These are phyloP conservation scores for Notothenia coriiceps DNA, from an alignment of 2,113 vertebrate species.

Conservation along the genomic window DNA sequence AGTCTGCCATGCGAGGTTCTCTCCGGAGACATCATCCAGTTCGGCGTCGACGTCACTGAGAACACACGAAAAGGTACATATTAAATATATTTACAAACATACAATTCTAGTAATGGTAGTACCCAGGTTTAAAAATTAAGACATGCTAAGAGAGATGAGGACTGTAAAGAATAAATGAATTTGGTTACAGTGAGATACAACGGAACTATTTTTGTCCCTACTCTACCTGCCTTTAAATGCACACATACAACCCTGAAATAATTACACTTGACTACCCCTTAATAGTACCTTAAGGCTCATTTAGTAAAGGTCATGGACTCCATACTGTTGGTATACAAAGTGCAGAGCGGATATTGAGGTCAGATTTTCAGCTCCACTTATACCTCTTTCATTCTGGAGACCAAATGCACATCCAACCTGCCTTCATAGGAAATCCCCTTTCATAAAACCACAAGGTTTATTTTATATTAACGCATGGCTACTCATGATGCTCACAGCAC, in stretches of 20 bases:
- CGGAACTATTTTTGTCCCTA: neutral
- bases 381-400: conserved; percentile 3
- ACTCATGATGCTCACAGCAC: too few species aligned
- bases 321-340: neutral
- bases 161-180: too few species aligned
- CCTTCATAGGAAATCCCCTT: too few species aligned
- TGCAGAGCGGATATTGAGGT: conserved; percentile 47
- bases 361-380: conserved; percentile 67
- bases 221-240: neutral
- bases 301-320: conserved; percentile 22
- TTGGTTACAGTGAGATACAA: neutral
- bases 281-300: conserved; percentile 4
- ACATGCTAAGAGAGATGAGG: too few species aligned
- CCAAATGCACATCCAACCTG: too few species aligned
- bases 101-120: neutral
- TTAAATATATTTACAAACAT: neutral
- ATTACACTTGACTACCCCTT: conserved; percentile 16
- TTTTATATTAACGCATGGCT: too few species aligned
- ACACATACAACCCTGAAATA: conserved; percentile 18
- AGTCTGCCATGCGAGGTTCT: conserved; percentile 98
- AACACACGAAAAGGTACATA: conserved; percentile 93
- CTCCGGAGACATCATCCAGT: conserved; percentile 98
- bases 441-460: too few species aligned
- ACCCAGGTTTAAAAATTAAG: neutral
- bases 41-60: conserved; percentile 99